Conservation (phyloP, 2,797 vertebrate species). For the Pempheris klunzingeri region DNA sequence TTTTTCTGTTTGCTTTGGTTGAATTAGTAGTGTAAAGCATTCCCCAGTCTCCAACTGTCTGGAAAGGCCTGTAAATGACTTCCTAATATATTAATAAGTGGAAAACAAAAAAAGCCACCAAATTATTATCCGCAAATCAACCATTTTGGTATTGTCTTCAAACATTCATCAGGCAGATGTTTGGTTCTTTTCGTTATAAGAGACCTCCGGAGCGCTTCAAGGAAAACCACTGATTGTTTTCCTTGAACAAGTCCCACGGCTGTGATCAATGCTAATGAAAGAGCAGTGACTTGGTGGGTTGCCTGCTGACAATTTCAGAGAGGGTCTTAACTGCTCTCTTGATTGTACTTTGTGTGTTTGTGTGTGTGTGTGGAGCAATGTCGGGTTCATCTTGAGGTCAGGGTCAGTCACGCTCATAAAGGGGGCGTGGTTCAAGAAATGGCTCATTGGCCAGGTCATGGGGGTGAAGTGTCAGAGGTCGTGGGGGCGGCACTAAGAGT, state of each 20-base stretch:
- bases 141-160: slow-evolving; percentile 8
- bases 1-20: neutral
- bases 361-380: slow-evolving; percentile 40
- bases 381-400: slow-evolving; percentile 77
- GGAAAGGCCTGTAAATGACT: neutral
- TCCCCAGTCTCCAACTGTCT: neutral
- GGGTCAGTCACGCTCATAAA: slow-evolving; percentile 78
- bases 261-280: slow-evolving; percentile 47
- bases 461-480: slow-evolving; percentile 71
- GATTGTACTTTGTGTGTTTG: slow-evolving; percentile 26
- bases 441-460: slow-evolving; percentile 71
- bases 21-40: neutral
- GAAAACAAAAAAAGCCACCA: slow-evolving; percentile 7
- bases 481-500: slow-evolving; percentile 58
- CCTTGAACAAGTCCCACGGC: slow-evolving; percentile 42
- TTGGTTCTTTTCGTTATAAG: slow-evolving; percentile 14
- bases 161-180: slow-evolving; percentile 32
- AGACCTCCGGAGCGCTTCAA: slow-evolving; percentile 25
- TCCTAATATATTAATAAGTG: neutral
- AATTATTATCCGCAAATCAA: slow-evolving; percentile 1
- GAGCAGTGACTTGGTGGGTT: slow-evolving; percentile 24
- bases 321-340: slow-evolving; percentile 41
- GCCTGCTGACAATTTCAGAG: slow-evolving; percentile 41
- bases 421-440: slow-evolving; percentile 66
- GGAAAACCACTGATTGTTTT: slow-evolving; percentile 32